Percentiles rank a stretch among this genome's conserved stretches.
phyloP scores from a whole-genome alignment of 2,888 invertebrate genomes.

The Megastigmus dorsalis region DNA sequence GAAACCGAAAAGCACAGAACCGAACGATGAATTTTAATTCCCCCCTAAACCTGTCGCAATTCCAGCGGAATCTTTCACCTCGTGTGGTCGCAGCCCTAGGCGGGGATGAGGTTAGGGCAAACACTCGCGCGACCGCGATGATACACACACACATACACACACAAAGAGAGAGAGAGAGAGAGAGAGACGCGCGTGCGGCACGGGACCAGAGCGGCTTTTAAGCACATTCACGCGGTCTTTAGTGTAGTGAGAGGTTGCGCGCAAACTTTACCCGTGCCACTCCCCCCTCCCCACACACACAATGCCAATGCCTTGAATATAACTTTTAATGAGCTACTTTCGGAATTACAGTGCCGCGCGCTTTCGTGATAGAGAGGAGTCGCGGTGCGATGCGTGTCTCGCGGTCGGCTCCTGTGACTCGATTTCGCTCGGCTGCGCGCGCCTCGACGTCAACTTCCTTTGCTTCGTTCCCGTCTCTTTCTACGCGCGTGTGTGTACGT shows the following conservation, averaged over 20 bases:
- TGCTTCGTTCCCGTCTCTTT: too few relatives aligned
- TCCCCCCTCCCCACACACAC: background rate
- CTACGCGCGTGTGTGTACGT: background rate
- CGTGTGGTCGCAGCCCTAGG: too few relatives aligned
- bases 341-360: slow-evolving; percentile 59
- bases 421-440: background rate
- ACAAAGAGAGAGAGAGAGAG: background rate
- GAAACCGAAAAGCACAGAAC: too few relatives aligned
- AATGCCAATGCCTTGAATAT: slow-evolving; percentile 20
- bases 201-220: slow-evolving; percentile 4
- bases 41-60: too few relatives aligned
- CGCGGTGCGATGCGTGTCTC: background rate
- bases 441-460: background rate
- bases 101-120: too few relatives aligned
- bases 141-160: too few relatives aligned
- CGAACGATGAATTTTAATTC: too few relatives aligned
- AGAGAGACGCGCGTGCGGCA: background rate
- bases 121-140: too few relatives aligned
- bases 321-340: slow-evolving; percentile 69
- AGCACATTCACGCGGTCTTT: slow-evolving; percentile 13
- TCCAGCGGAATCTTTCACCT: too few relatives aligned
- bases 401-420: background rate
- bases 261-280: too few relatives aligned
- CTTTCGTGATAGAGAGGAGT: too few relatives aligned
- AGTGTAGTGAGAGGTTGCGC: too few relatives aligned